These are phyloP conservation scores for Rousettus leschenaultii DNA, from an alignment of 2,113 vertebrate genomes.

Conservation along the genomic window DNA sequence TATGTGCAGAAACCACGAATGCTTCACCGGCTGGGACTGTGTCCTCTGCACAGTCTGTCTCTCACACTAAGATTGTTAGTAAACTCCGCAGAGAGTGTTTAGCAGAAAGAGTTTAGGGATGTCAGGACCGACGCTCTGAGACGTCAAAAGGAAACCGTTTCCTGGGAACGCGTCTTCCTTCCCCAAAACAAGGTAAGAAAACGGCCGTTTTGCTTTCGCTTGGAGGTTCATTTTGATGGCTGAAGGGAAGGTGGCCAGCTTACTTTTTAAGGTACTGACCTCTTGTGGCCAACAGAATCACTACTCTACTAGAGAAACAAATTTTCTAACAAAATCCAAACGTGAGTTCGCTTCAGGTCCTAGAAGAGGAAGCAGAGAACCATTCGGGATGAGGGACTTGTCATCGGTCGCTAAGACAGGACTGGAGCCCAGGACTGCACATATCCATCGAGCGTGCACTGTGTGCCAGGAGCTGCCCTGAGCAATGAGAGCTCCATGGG, in stretches of 20 bases:
- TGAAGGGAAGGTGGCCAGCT: background rate
- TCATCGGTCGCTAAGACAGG: fast-evolving
- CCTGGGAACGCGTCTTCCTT: background rate
- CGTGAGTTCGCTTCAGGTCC: no score
- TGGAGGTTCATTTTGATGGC: background rate
- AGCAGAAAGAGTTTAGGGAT: background rate
- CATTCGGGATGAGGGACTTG: background rate
- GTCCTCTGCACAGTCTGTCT: background rate
- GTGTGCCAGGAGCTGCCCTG: background rate
- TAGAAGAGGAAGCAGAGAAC: background rate
- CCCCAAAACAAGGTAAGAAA: background rate
- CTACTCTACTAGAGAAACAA: background rate
- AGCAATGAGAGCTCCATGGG: background rate
- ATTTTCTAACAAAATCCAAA: background rate
- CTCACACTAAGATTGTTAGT: background rate
- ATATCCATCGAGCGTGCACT: background rate
- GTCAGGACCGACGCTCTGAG: background rate
- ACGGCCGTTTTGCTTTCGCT: background rate
- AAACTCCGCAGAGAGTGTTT: background rate
- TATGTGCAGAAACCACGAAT: background rate
- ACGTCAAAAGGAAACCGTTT: background rate
- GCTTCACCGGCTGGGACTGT: fast-evolving
- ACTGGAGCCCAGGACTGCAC: background rate
- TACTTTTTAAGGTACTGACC: conserved; percentile 64
- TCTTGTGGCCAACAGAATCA: conserved; percentile 46